These are phyloP conservation scores for Lamellibrachia luymesi DNA, from an alignment of 1,140 invertebrate genomes.

Conservation along the genomic window DNA sequence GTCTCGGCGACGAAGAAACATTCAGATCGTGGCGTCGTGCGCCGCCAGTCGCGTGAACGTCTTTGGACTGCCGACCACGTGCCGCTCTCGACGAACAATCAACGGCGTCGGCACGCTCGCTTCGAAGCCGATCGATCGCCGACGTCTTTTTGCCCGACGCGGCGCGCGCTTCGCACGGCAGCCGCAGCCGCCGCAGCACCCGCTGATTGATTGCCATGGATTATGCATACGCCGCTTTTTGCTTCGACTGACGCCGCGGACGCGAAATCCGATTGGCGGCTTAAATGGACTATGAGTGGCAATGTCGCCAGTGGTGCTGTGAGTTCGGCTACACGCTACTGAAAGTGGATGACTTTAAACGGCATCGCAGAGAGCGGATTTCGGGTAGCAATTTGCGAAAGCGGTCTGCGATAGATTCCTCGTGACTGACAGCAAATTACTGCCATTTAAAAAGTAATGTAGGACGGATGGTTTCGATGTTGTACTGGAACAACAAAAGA, in stretches of 20 bases:
- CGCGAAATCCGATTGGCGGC: neutral
- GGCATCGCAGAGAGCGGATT: neutral
- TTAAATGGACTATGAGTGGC: neutral
- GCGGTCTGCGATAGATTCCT: neutral
- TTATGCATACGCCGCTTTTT: slow-evolving; percentile 4
- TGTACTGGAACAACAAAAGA: neutral
- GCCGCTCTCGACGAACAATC: neutral
- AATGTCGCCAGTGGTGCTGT: neutral
- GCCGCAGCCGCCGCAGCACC: no score
- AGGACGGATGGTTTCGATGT: neutral
- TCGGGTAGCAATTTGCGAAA: neutral
- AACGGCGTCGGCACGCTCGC: neutral
- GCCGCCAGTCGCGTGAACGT: neutral
- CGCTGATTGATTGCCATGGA: neutral
- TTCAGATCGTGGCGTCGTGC: neutral
- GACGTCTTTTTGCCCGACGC: neutral
- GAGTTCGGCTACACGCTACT: neutral
- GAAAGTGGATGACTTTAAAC: neutral
- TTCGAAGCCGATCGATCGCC: neutral
- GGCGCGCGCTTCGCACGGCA: no score
- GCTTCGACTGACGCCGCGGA: neutral
- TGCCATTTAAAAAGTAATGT: neutral
- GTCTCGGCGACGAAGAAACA: neutral
- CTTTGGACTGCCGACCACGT: neutral
- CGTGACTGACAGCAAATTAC: neutral